Base-by-base conservation (phyloP, 2,113 vertebrate species). In the Periophthalmodon schlosseri region DNA sequence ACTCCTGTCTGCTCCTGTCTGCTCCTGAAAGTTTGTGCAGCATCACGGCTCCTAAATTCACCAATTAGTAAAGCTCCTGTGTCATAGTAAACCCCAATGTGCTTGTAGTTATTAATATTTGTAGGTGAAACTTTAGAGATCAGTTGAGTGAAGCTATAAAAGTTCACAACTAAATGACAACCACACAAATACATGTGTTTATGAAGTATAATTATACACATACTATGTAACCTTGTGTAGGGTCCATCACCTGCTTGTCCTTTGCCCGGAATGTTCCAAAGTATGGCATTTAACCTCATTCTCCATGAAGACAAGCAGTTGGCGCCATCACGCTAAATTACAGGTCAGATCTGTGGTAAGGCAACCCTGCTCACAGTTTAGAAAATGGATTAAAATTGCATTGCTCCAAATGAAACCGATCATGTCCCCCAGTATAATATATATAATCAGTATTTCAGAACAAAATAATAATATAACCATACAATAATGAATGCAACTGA, bases 1-100 rank as follows among this genome's bases (percentile, higher is more conserved):
- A n/a, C 28, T 28, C 28, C 39, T 75, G 50, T 70, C 66, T 74
- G 23, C 54, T 69, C 36, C 23, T 69, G 23, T 36, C 67, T 34
- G 52, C 0, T 69, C 10, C 13, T 21, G 44, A 20, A 57, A 36
- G 33, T 65, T 65, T n/a, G 36, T 54, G 49, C 56, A 73, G 20
- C 57, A 44, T 68, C 65, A 18, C 36, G 2, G 68, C 64, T 0
- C 39, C 69, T 73, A 36, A 68, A 44, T 65, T 65, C 33, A n/a
- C 33, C 20, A 10, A 39, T 65, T 39, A 65, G 63, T n/a, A 65
- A 39, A 65, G 33, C 33, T 39, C 33, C 34, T 39, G 20, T 65
- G 57, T 60, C 57, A 28, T 28, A 60, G 13, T 57, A 15, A 28
- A 60, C 10, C 52, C 57, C 57, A 15, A 15, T 60, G 56, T 60